Evolutionary conservation across 2,113 vertebrate species (phyloP).

Genomic region (Dasypus novemcinctus): DNA sequence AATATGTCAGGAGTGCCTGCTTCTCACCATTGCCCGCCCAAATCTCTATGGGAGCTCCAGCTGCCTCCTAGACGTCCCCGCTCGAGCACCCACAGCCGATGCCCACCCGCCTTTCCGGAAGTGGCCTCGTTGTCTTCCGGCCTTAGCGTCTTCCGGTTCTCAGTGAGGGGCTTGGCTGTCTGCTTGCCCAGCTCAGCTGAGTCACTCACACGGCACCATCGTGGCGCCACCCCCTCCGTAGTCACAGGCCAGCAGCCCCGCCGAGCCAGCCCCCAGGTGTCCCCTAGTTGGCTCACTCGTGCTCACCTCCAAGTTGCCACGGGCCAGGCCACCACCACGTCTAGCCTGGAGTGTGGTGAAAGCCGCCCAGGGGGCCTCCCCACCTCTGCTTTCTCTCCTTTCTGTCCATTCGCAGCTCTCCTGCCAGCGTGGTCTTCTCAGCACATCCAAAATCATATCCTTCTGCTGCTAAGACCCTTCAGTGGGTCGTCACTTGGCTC

Average conservation of each 20-base stretch:
- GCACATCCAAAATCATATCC: background rate
- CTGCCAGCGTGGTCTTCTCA: background rate
- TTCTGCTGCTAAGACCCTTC: background rate
- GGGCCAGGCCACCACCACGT: background rate
- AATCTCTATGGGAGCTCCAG: background rate
- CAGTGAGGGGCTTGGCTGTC: accelerated
- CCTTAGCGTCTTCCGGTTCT: background rate
- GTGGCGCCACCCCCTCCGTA: background rate
- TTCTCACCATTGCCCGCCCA: background rate
- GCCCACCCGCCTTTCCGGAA: background rate
- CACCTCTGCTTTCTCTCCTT: background rate
- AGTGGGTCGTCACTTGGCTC: too few species aligned
- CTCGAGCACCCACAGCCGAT: background rate
- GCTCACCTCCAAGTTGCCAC: accelerated
- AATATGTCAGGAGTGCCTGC: accelerated
- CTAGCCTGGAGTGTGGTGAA: accelerated
- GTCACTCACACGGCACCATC: accelerated
- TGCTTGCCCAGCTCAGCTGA: background rate
- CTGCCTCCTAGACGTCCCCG: background rate
- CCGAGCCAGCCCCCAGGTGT: background rate
- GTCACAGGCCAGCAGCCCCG: background rate
- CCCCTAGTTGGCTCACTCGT: background rate
- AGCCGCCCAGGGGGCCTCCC: background rate
- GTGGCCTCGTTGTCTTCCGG: accelerated
- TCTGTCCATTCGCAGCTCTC: background rate